A percentile compares a stretch with the other conserved stretches of the same genome.
Evolutionary conservation across 2,113 vertebrate species (phyloP).

Genomic region (Australoheros scitulus): DNA sequence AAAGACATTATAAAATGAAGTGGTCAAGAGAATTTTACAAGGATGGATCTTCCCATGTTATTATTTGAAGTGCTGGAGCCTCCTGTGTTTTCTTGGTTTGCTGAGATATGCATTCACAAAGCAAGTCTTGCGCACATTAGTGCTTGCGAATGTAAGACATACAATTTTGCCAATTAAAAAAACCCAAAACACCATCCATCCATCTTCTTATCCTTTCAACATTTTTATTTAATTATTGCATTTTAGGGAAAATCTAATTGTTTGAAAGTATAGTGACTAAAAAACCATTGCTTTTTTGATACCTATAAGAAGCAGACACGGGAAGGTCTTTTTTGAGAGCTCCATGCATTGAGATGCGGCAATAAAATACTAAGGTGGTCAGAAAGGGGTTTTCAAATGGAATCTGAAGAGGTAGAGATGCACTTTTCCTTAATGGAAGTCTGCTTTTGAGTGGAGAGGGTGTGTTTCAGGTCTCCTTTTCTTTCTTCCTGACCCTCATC

Average conservation of each 20-base stretch:
- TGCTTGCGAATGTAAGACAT: neutral
- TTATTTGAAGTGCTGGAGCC: neutral
- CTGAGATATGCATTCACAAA: neutral
- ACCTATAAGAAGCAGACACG: neutral
- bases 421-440: conserved; percentile 57
- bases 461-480: conserved; percentile 2
- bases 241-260: neutral
- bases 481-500: neutral
- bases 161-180: neutral
- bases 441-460: conserved; percentile 28
- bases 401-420: conserved; percentile 59
- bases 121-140: neutral
- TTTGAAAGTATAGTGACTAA: neutral
- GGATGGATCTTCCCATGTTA: neutral
- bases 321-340: conserved; percentile 19
- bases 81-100: neutral
- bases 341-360: conserved; percentile 22
- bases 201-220: neutral
- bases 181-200: neutral
- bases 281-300: neutral
- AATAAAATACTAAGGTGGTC: conserved; percentile 32
- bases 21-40: conserved; percentile 9
- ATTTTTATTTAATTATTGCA: neutral
- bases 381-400: conserved; percentile 55
- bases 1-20: conserved; percentile 40